Conservation (phyloP, 2,888 invertebrate genomes). For the Macaria liturata region DNA sequence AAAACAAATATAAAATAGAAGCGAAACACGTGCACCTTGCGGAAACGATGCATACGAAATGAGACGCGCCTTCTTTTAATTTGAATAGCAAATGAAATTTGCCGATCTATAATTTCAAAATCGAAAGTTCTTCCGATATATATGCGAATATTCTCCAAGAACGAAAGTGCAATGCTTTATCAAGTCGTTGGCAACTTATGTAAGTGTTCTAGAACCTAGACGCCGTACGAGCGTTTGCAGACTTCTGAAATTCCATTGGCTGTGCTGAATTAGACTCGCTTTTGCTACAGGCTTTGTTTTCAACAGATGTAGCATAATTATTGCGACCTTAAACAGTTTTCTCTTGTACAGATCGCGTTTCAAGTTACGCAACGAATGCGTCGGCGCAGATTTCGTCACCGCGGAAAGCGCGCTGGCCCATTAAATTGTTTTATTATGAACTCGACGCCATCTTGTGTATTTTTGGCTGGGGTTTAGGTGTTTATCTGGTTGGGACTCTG, state of each 20-base stretch:
- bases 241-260: conserved; percentile 8
- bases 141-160: conserved; percentile 16
- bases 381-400: conserved; percentile 81
- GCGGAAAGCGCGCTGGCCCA: conserved; percentile 83
- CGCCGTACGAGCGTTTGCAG: conserved; percentile 5
- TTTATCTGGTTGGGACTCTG: conserved; percentile 81
- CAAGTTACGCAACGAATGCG: conserved; percentile 78
- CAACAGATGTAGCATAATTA: conserved; percentile 59
- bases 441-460: conserved; percentile 82
- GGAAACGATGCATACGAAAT: conserved; percentile 15
- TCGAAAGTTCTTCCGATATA: conserved; percentile 13
- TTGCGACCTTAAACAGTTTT: conserved; percentile 74
- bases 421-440: conserved; percentile 84
- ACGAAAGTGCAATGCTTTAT: conserved; percentile 21
- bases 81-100: conserved; percentile 17
- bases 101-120: conserved; percentile 20
- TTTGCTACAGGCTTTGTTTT: conserved; percentile 27
- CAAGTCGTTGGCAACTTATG: conserved; percentile 11
- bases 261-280: conserved; percentile 36
- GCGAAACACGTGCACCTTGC: conserved; percentile 4
- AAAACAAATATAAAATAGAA: conserved; percentile 19
- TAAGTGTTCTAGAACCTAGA: conserved; percentile 5
- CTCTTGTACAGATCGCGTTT: conserved; percentile 75
- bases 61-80: conserved; percentile 7
- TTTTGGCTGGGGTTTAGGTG: conserved; percentile 81